phyloP scores from a whole-genome alignment of 2,113 vertebrate species.

The Sander vitreus region DNA sequence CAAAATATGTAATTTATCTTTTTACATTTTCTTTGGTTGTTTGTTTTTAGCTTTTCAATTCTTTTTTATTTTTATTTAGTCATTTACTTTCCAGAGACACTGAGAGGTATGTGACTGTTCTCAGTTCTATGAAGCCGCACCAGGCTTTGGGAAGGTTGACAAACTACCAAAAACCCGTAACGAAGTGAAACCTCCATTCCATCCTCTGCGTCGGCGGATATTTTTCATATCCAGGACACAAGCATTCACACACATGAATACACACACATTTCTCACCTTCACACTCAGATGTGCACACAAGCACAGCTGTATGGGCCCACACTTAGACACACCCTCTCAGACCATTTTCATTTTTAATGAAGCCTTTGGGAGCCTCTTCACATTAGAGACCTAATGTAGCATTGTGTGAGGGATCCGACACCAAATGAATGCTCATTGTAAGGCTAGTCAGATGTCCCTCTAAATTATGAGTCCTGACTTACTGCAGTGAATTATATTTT shows the following conservation, averaged over 20 bases:
- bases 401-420: conserved; percentile 58
- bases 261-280: conserved; percentile 40
- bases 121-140: conserved; percentile 40
- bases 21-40: background rate
- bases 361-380: conserved; percentile 69
- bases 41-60: background rate
- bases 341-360: conserved; percentile 81
- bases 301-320: conserved; percentile 35
- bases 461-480: conserved; percentile 53
- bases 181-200: conserved; percentile 52
- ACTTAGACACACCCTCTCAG: conserved; percentile 50
- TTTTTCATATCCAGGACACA: conserved; percentile 53
- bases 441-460: conserved; percentile 42
- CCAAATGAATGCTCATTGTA: conserved; percentile 42
- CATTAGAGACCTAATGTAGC: conserved; percentile 81
- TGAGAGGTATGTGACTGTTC: conserved; percentile 31
- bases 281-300: conserved; percentile 35
- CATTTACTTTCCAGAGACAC: background rate
- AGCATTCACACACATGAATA: background rate
- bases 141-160: conserved; percentile 32
- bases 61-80: background rate
- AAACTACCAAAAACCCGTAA: conserved; percentile 26
- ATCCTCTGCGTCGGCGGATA: conserved; percentile 45
- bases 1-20: background rate
- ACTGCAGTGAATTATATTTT: conserved; percentile 31